phyloP scores from a whole-genome alignment of 2,113 vertebrate species.

The Ancistrus triradiatus region DNA sequence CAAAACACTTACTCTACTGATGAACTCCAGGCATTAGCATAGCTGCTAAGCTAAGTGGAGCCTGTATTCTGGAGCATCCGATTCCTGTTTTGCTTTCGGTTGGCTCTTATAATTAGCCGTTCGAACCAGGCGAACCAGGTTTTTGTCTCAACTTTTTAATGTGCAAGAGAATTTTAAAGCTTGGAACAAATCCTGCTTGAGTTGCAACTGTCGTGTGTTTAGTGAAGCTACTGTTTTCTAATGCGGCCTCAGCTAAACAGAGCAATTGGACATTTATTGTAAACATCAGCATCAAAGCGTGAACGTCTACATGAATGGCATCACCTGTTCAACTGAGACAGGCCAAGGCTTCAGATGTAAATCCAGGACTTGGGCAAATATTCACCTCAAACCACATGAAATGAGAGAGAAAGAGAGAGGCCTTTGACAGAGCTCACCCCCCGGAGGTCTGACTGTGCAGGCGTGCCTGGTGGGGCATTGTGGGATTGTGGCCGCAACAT shows the following conservation, averaged over 20 bases:
- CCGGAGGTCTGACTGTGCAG: conserved; percentile 10
- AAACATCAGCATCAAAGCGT: background rate
- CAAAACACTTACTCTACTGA: too few relatives aligned
- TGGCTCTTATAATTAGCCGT: too few relatives aligned
- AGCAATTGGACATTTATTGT: background rate
- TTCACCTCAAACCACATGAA: conserved; percentile 3
- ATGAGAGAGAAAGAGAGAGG: background rate
- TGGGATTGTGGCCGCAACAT: conserved; percentile 7
- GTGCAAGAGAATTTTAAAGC: too few relatives aligned
- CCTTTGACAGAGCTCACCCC: conserved; percentile 14
- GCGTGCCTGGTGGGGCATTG: conserved; percentile 1
- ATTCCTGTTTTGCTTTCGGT: too few relatives aligned
- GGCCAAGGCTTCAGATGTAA: background rate
- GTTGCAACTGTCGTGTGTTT: too few relatives aligned
- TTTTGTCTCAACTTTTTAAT: too few relatives aligned
- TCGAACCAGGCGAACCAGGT: too few relatives aligned
- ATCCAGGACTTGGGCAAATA: background rate
- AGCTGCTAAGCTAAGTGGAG: too few relatives aligned
- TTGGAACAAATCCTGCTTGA: too few relatives aligned
- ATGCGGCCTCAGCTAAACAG: background rate
- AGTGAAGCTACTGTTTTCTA: too few relatives aligned
- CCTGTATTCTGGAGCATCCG: too few relatives aligned
- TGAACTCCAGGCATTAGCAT: too few relatives aligned
- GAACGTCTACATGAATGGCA: background rate
- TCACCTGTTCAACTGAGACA: conserved; percentile 3